Evolutionary conservation across 2,113 vertebrate genomes (phyloP), one percentile per base, ranked within the genome.

Genomic region (Lamprotornis superbus): DNA sequence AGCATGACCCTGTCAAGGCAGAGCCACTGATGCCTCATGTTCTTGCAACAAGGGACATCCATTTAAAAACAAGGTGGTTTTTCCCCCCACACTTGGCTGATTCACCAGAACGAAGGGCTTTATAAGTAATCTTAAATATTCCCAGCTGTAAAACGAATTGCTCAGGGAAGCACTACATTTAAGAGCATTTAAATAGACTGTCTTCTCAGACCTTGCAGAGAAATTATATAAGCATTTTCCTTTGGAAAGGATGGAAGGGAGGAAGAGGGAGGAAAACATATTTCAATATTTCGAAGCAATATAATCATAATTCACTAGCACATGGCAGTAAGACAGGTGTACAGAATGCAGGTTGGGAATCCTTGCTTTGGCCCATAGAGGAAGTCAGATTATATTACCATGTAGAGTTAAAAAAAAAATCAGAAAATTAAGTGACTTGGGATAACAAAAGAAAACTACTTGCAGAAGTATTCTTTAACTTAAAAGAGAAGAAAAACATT

Each of bases 1-100:
- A 77, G 33, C 0, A 0, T 25, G 11, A 20, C 23, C 4, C 0
- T 7, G 21, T 19, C 50, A 35, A 47, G 63, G 59, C 24, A 56
- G 35, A 42, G 20, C 11, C 27, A 4, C 3, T 2, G 47, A 27
- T 22, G 15, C 37, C 15, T n/a, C 8, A 4, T 33, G 55, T 9
- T 60, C 30, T n/a, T 33, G 12, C 22, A 75, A 15, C 37, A 88
- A 49, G 30, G n/a, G 33, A 42, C 25, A 15, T 1, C 7, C 22
- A 49, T 27, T 71, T 82, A 59, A 70, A 74, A 67, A 14, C 2
- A 42, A 12, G 11, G 14, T 0, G 0, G 3, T 35, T n/a, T 10
- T 2, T 0, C 21, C 8, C 30, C 2, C 2, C 6, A 11, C 16
- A 64, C 9, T 12, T 67, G 23, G 44, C 12, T 33, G 35, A 47